Base-by-base conservation (phyloP, 2,797 vertebrate species). In the Hylomyscus alleni region DNA sequence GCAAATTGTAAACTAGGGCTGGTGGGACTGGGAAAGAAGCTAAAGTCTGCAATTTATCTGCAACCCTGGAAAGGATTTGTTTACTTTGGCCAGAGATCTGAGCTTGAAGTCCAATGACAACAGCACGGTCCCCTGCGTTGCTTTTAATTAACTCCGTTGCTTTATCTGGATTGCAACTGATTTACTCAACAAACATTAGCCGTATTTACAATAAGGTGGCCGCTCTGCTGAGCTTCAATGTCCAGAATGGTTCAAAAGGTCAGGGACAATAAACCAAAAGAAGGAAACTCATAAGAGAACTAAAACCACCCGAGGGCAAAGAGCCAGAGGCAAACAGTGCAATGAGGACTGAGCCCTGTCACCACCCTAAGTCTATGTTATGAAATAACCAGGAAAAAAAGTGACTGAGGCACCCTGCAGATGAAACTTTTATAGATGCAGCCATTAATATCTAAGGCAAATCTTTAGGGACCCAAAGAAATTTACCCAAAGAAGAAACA, bases 11-110 rank as follows among this genome's bases (percentile, higher is more conserved):
- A 83, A 44, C 56, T 44, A 62, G 37, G 26, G 15, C 40, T 22
- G 29, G 19, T 3, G 22, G 19, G 37, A 58, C 50, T 26, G 14
- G n/a, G 40, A 56, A n/a, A 96, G 60, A 44, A 95, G 60, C 34
- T 85, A 86, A 95, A 86, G 52, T 77, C 58, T 44, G 17, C 77
- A 58, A 58, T 93, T 95, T 93, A 78, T 14, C 47, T 73, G n/a
- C 0, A 47, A 6, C 26, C 26, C 2, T 67, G n/a, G 19, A 76
- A 80, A 24, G 65, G 8, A 20, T 37, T 81, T 76, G 81, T 60
- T 67, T 84, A 80, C 77, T 40, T 54, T 75, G 37, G 34, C 47
- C 56, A 83, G 22, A 78, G 22, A 86, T 92, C 67, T 90, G n/a
- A 47, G 34, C 73, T 62, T 80, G 15, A 83, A 47, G 13, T 67